phyloP scores from a whole-genome alignment of 2,113 vertebrate genomes.

The Eulemur rufifrons region DNA sequence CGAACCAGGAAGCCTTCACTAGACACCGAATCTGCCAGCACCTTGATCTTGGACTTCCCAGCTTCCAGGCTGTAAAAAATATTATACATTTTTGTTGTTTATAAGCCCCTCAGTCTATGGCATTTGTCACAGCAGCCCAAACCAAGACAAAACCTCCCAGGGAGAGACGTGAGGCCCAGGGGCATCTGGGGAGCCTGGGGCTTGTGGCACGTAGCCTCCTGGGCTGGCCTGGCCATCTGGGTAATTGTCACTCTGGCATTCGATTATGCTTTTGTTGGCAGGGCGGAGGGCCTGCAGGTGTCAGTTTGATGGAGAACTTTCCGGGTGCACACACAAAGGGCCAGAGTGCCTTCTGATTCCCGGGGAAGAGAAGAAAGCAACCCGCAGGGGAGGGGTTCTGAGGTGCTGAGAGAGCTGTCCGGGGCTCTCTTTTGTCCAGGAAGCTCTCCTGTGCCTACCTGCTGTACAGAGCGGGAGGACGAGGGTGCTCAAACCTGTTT shows the following conservation, averaged over 20 bases:
- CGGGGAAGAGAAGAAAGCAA: not conserved
- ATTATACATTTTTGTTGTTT: not conserved
- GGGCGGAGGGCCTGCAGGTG: not conserved
- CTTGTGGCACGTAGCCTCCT: too few species aligned
- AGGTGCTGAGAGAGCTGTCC: not conserved
- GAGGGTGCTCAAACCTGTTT: slow-evolving; percentile 44
- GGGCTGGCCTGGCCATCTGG: not conserved
- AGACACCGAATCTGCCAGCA: not conserved
- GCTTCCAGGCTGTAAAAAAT: not conserved
- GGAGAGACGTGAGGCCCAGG: not conserved
- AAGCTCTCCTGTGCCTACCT: not conserved
- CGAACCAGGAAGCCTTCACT: not conserved
- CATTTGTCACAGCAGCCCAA: not conserved
- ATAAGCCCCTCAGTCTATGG: not conserved
- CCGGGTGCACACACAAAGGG: not conserved
- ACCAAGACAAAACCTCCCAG: not conserved
- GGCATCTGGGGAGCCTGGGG: not conserved
- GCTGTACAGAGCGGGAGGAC: not conserved
- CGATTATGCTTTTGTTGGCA: not conserved
- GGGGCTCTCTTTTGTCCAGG: not conserved
- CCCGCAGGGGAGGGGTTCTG: not conserved
- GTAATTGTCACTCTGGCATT: not conserved
- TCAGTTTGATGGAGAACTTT: not conserved
- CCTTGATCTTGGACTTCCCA: not conserved
- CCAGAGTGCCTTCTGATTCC: not conserved